Base-by-base conservation (phyloP, 64 coral and sea anemone species). In the Porites lutea region DNA sequence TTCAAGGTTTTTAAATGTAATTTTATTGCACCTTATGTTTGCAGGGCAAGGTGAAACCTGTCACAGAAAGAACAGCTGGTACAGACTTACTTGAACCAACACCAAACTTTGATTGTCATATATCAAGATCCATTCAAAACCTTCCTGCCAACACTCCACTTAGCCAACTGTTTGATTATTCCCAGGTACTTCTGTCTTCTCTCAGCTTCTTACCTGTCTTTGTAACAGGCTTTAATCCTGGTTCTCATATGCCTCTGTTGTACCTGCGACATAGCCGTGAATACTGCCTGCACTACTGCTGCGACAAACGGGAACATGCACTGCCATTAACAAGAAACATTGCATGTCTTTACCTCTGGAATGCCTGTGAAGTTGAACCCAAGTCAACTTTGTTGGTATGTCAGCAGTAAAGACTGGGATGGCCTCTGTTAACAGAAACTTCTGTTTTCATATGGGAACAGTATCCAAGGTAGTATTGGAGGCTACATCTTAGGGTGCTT, bases 31-130 rank as follows among this genome's bases (percentile, higher is more conserved):
- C 52, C 66, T 71, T 55, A 58, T 5, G 49, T 91, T 54, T 93
- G 21, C 69, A 97, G 95, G 95, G 95, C 21, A 94, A 80, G 83
- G 88, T 97, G 4, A 97, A 94, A 76, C 77, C 75, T 37, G 91
- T 97, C 2, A 78, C 67, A 71, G 93, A 95, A 79, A 83, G 92
- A 49, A 95, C 46, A 58, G 79, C 52, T 19, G 72, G 58, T 54
- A 78, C 58, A 14, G 57, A 75, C n/a, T 51, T 90, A 8, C 83
- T 91, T 14, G 91, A 97, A 14, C 95, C 95, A 59, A 94, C 95
- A 70, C 95, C 95, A 5, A 93, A 97, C 72, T 92, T 89, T 93
- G 92, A 97, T 63, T 97, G 95, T 60, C 95, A 97, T 88, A 83
- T 97, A 19, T 97, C 92, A 16, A 94, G 81, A 64, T 91, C 83